Conservation (phyloP, 2,888 invertebrate species). For the Lasioglossum malachurum region DNA sequence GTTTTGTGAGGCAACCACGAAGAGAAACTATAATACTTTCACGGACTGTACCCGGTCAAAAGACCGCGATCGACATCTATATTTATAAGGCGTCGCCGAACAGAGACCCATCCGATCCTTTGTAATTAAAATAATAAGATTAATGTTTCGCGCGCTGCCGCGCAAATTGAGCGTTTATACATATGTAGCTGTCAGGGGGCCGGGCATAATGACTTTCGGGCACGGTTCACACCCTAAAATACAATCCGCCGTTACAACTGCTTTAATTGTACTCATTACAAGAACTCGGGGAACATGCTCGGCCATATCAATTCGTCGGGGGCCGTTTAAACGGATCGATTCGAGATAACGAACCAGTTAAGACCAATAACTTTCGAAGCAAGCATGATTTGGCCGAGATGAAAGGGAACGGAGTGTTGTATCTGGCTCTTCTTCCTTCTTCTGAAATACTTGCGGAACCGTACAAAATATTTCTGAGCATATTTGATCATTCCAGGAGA, state of each 20-base stretch:
- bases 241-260: slow-evolving; percentile 56
- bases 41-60: slow-evolving; percentile 66
- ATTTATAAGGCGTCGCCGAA: slow-evolving; percentile 68
- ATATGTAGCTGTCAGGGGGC: slow-evolving; percentile 71
- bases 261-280: slow-evolving; percentile 66
- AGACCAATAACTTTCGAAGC: slow-evolving; percentile 24
- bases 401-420: background rate
- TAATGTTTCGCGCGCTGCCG: slow-evolving; percentile 70
- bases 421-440: background rate
- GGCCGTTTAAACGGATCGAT: slow-evolving; percentile 57
- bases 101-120: slow-evolving; percentile 58
- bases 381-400: slow-evolving; percentile 27
- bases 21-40: slow-evolving; percentile 42
- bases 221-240: slow-evolving; percentile 55
- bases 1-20: background rate
- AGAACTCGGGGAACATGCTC: slow-evolving; percentile 19
- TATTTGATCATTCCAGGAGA: background rate
- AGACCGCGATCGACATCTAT: slow-evolving; percentile 67
- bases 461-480: background rate
- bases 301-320: slow-evolving; percentile 52
- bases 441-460: background rate
- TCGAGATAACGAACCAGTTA: slow-evolving; percentile 62
- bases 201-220: slow-evolving; percentile 67
- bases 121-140: slow-evolving; percentile 76
- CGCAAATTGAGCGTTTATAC: slow-evolving; percentile 73